These are phyloP conservation scores for Phenganax subtilis DNA, from an alignment of 92 coral and sea anemone species.

Conservation along the genomic window DNA sequence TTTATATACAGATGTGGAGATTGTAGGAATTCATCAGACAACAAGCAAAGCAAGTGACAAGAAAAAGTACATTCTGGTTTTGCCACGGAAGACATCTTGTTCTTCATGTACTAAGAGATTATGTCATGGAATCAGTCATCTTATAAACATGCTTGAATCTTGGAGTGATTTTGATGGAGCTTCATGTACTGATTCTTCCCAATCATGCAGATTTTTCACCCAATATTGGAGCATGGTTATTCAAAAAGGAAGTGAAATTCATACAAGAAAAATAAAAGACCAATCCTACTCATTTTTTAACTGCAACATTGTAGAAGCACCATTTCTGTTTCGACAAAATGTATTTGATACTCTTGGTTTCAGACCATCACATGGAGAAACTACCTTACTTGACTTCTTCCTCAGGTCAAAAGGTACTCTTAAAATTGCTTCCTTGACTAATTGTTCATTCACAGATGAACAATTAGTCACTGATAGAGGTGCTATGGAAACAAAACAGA, in stretches of 20 bases:
- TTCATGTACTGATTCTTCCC: not conserved
- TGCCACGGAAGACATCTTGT: not conserved
- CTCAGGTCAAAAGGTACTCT: conserved; percentile 43
- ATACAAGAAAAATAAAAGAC: not conserved
- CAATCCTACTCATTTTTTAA: not conserved
- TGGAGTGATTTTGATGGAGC: conserved; percentile 39
- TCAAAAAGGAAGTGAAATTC: not conserved
- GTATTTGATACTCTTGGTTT: conserved; percentile 24
- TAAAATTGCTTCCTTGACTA: conserved; percentile 26
- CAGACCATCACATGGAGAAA: conserved; percentile 43
- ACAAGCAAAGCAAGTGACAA: not conserved
- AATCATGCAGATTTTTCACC: conserved; percentile 28
- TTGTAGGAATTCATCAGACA: not conserved
- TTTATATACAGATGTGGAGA: not conserved
- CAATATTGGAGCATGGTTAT: conserved; percentile 37
- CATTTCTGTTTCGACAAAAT: conserved; percentile 23
- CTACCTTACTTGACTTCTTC: conserved; percentile 40
- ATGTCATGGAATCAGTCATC: conserved; percentile 10
- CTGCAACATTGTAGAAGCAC: conserved; percentile 40
- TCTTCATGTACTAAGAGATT: not conserved
- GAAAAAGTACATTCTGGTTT: conserved; percentile 6
- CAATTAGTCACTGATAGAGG: conserved; percentile 38
- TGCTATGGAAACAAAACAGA: conserved; percentile 26
- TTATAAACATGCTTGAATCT: conserved; percentile 6
- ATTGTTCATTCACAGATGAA: conserved; percentile 18